Conservation (phyloP, 2,888 invertebrate species). For the Anorthoa munda region DNA sequence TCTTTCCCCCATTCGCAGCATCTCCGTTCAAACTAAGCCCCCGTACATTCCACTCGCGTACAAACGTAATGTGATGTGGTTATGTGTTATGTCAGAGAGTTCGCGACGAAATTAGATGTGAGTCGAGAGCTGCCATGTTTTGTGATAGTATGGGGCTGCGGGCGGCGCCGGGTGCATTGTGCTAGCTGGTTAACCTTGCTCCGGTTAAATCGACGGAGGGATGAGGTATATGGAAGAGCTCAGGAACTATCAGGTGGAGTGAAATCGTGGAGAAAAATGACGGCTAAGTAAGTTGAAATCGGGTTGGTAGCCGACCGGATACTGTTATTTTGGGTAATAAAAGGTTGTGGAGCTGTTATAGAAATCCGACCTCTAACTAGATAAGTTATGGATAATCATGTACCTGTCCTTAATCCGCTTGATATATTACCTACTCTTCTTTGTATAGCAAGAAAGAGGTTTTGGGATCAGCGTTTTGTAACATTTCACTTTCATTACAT, state of each 20-base stretch:
- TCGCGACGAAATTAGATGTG: conserved; percentile 69
- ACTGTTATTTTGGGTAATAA: conserved; percentile 25
- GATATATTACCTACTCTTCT: too few species aligned
- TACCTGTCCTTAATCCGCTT: not conserved
- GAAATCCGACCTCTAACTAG: not conserved
- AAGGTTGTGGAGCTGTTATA: conserved; percentile 2
- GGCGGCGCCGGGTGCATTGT: conserved; percentile 52
- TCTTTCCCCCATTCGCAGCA: not conserved
- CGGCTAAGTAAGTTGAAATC: conserved; percentile 51
- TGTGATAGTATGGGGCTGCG: conserved; percentile 46
- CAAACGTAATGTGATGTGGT: conserved; percentile 67
- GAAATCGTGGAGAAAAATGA: conserved; percentile 32
- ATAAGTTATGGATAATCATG: not conserved
- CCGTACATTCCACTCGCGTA: conserved; percentile 41
- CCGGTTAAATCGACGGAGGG: conserved; percentile 43
- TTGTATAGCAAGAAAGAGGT: too few species aligned
- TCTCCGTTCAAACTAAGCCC: not conserved
- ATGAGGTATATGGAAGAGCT: conserved; percentile 25
- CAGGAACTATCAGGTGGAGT: conserved; percentile 39
- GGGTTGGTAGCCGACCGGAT: conserved; percentile 13
- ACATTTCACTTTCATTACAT: not conserved
- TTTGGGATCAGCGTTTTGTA: not conserved
- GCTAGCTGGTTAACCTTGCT: conserved; percentile 56
- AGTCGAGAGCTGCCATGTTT: conserved; percentile 58
- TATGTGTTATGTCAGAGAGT: conserved; percentile 67